Conservation (phyloP, 2,797 vertebrate species). For the Podarcis lilfordi region DNA sequence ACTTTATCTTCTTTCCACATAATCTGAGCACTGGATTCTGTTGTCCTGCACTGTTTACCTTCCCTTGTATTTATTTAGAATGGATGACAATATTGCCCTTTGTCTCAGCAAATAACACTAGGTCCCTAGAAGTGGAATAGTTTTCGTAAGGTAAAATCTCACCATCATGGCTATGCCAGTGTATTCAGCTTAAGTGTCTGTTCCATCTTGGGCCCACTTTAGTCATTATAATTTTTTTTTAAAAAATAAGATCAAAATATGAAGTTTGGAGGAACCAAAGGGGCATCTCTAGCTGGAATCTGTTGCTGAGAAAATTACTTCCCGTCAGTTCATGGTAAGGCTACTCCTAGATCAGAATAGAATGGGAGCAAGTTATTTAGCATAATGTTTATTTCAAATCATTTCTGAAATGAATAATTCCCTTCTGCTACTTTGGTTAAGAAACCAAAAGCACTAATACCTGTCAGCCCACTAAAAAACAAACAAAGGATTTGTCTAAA, state of each 20-base stretch:
- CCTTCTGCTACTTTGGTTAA: background rate
- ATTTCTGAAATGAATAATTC: background rate
- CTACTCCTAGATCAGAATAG: background rate
- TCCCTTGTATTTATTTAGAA: background rate
- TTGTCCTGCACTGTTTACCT: background rate
- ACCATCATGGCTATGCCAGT: background rate
- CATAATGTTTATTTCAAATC: background rate
- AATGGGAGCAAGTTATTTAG: background rate
- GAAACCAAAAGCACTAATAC: background rate
- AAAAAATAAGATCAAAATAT: background rate
- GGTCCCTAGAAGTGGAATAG: background rate
- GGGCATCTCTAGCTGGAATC: no score
- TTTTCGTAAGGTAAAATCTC: background rate
- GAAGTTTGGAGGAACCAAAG: background rate
- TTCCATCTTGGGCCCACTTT: background rate
- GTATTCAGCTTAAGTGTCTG: background rate
- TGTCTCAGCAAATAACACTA: background rate
- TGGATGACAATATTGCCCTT: background rate
- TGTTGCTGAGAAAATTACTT: background rate
- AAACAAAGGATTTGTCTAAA: slow-evolving; percentile 3
- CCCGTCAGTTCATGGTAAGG: background rate
- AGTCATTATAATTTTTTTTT: background rate
- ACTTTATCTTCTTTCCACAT: background rate
- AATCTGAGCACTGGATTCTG: background rate
- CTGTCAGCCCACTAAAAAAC: slow-evolving; percentile 21